Evolutionary conservation across 2,797 vertebrate genomes (phyloP).

Genomic region (Sebastes minor): DNA sequence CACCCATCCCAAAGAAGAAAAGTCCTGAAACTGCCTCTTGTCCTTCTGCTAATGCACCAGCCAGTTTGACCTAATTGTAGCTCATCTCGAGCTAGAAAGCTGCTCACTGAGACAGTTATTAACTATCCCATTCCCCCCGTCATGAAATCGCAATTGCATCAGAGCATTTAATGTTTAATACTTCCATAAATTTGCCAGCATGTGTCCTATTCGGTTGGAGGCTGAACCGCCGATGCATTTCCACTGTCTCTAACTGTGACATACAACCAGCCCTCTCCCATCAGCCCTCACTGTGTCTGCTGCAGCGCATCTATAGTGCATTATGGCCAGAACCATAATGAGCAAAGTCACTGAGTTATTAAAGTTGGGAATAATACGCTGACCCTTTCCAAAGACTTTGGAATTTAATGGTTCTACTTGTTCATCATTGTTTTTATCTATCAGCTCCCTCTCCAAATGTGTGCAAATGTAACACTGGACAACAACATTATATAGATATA

Average conservation of each 20-base stretch:
- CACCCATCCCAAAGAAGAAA: conserved; percentile 69
- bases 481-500: background rate
- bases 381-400: conserved; percentile 31
- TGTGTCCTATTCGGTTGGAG: conserved; percentile 53
- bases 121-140: conserved; percentile 74
- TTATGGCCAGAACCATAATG: conserved; percentile 12
- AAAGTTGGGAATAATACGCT: conserved; percentile 20
- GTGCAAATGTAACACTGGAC: background rate
- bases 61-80: conserved; percentile 79
- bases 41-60: conserved; percentile 72
- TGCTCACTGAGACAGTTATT: conserved; percentile 69
- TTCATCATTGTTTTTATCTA: background rate
- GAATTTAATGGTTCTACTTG: conserved; percentile 16
- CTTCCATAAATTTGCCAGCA: conserved; percentile 79
- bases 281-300: conserved; percentile 38
- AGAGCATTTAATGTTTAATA: conserved; percentile 78
- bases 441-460: background rate
- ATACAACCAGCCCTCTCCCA: conserved; percentile 47
- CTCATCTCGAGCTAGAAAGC: conserved; percentile 63
- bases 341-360: conserved; percentile 42
- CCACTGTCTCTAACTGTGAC: conserved; percentile 52
- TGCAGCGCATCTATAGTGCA: conserved; percentile 8
- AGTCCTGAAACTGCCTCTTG: conserved; percentile 71
- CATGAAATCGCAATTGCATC: conserved; percentile 75
- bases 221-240: conserved; percentile 39